A percentile compares a stretch with the other conserved stretches of the same genome.
Conservation (phyloP, 1,140 invertebrate genomes). For the Neoseiulus cucumeris region DNA sequence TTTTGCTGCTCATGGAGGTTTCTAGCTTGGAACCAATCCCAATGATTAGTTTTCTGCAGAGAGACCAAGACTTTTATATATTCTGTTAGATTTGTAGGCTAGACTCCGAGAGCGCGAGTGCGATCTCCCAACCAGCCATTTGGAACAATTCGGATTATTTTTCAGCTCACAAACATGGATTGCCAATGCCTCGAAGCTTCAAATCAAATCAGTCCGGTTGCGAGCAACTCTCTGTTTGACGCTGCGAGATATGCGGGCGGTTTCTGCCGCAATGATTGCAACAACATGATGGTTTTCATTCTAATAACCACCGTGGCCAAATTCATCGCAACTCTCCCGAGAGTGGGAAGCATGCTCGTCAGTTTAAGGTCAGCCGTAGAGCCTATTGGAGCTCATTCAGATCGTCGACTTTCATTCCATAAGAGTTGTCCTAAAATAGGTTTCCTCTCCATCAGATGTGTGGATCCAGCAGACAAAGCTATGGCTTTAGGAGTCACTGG, state of each 20-base stretch:
- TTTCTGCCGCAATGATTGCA: conserved; percentile 51
- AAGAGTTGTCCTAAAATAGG: no score
- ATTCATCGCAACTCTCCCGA: conserved; percentile 68
- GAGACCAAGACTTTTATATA: no score
- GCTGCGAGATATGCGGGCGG: conserved; percentile 32
- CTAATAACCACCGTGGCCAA: conserved; percentile 62
- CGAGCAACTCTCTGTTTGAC: neutral
- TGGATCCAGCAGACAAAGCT: conserved; percentile 23
- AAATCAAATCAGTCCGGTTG: neutral
- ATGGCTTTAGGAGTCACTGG: conserved; percentile 23
- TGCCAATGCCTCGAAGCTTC: conserved; percentile 46
- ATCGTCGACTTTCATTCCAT: no score
- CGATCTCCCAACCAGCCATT: no score
- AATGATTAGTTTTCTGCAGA: no score
- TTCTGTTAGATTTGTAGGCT: no score
- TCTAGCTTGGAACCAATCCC: no score
- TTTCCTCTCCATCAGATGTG: no score
- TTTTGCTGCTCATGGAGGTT: no score
- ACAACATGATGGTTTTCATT: conserved; percentile 56
- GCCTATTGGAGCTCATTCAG: neutral
- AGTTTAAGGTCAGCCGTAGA: conserved; percentile 39
- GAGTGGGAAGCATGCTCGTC: conserved; percentile 69
- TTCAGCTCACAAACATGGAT: conserved; percentile 25
- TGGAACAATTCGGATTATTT: no score
- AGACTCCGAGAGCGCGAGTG: no score